Conservation (phyloP, 2,797 vertebrate species). For the Pantherophis alleghaniensis region DNA sequence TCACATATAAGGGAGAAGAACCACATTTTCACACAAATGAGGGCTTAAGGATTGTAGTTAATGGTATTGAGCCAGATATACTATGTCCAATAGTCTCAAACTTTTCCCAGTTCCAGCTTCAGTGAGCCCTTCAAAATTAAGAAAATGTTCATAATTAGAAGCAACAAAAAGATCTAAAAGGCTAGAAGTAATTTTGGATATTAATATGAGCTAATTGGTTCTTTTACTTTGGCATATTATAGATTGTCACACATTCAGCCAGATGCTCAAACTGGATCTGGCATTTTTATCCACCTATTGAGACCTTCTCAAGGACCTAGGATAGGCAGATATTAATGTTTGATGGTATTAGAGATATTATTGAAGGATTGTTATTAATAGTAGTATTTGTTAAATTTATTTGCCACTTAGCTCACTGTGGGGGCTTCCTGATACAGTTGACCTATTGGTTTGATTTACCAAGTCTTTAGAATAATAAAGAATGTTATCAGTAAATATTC, state of each 20-base stretch:
- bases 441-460: constrained; percentile 30
- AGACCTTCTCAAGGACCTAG: not conserved
- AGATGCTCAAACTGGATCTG: not conserved
- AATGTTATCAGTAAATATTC: not conserved
- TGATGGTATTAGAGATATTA: not conserved
- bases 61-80: not conserved
- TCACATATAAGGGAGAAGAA: not conserved
- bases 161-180: not conserved
- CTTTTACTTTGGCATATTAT: not conserved
- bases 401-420: not conserved
- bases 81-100: not conserved
- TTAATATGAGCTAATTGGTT: not conserved
- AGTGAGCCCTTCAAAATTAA: not conserved
- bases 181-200: not conserved
- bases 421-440: constrained; percentile 30
- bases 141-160: not conserved
- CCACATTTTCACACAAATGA: not conserved
- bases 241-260: not conserved
- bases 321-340: not conserved
- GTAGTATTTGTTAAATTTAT: not conserved
- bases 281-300: not conserved
- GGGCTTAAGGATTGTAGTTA: not conserved
- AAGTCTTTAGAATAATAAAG: constrained; percentile 14
- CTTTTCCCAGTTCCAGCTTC: not conserved
- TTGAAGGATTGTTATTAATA: not conserved